Percentiles rank a stretch among this genome's conserved stretches.
phyloP scores from a whole-genome alignment of 2,888 invertebrate species.

The Junonia oenone region DNA sequence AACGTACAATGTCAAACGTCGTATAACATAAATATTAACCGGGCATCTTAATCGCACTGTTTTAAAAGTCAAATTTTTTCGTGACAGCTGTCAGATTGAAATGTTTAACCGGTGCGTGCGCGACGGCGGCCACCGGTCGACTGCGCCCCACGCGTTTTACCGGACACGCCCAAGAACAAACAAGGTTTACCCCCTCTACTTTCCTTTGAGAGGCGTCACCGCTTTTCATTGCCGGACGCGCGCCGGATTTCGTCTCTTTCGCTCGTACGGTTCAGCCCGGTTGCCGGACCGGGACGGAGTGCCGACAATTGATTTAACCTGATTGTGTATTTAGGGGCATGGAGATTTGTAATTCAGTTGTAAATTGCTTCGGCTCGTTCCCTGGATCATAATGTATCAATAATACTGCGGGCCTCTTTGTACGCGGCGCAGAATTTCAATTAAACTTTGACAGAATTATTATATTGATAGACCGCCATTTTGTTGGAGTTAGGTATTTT shows the following conservation, averaged over 20 bases:
- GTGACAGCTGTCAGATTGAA: conserved; percentile 61
- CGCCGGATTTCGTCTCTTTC: conserved; percentile 38
- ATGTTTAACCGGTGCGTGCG: conserved; percentile 54
- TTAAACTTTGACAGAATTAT: conserved; percentile 77
- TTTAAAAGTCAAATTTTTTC: neutral
- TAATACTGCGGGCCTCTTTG: conserved; percentile 61
- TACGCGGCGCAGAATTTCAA: conserved; percentile 65
- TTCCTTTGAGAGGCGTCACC: conserved; percentile 58
- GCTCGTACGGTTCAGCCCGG: too few species aligned
- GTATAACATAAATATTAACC: conserved; percentile 17
- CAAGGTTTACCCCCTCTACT: conserved; percentile 62
- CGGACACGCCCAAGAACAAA: conserved; percentile 68
- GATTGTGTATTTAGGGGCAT: conserved; percentile 72
- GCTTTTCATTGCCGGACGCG: conserved; percentile 45
- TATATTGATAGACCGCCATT: conserved; percentile 71
- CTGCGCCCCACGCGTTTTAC: conserved; percentile 46
- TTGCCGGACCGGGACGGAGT: too few species aligned
- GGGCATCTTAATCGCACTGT: conserved; percentile 47
- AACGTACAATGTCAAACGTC: neutral
- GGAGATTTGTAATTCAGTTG: conserved; percentile 77
- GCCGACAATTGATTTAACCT: conserved; percentile 67
- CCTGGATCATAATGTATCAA: conserved; percentile 75
- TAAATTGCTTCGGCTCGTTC: conserved; percentile 74
- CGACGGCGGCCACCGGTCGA: conserved; percentile 61
- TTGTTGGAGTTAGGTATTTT: conserved; percentile 42